These are phyloP conservation scores for Kryphioiulus occultus DNA, from an alignment of 2,888 invertebrate genomes.

Conservation along the genomic window DNA sequence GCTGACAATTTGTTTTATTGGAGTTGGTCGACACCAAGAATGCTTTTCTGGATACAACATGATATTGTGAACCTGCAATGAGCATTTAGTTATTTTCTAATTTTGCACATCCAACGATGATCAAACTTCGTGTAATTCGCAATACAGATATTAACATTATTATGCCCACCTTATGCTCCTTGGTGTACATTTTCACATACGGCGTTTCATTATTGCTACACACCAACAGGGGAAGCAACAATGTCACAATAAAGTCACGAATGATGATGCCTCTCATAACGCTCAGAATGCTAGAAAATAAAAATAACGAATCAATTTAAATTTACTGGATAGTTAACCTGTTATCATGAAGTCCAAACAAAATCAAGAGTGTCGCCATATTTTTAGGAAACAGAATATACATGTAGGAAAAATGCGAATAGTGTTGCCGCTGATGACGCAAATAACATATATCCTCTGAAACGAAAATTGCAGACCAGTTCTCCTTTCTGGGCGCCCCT, in stretches of 20 bases:
- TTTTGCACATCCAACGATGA: too few relatives aligned
- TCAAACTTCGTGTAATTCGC: too few relatives aligned
- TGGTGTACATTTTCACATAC: conserved; percentile 37
- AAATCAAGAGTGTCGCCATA: too few relatives aligned
- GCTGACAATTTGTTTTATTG: conserved; percentile 72
- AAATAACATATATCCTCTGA: not conserved
- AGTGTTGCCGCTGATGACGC: not conserved
- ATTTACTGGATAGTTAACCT: too few relatives aligned
- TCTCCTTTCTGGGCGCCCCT: not conserved
- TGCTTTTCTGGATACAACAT: conserved; percentile 74
- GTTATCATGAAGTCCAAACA: too few relatives aligned
- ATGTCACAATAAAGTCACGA: not conserved
- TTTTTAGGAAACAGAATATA: too few relatives aligned
- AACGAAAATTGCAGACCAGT: not conserved
- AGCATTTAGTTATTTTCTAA: too few relatives aligned
- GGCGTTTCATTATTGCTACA: not conserved
- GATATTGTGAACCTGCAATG: conserved; percentile 72
- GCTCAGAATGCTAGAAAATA: not conserved
- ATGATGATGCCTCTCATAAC: conserved; percentile 13
- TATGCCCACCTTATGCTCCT: conserved; percentile 20
- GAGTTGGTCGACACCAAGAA: conserved; percentile 75
- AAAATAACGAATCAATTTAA: conserved; percentile 9
- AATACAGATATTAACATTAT: too few relatives aligned
- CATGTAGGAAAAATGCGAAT: not conserved
- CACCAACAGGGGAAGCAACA: not conserved